Conservation (phyloP, 2,888 invertebrate genomes). For the Eurytoma californica region DNA sequence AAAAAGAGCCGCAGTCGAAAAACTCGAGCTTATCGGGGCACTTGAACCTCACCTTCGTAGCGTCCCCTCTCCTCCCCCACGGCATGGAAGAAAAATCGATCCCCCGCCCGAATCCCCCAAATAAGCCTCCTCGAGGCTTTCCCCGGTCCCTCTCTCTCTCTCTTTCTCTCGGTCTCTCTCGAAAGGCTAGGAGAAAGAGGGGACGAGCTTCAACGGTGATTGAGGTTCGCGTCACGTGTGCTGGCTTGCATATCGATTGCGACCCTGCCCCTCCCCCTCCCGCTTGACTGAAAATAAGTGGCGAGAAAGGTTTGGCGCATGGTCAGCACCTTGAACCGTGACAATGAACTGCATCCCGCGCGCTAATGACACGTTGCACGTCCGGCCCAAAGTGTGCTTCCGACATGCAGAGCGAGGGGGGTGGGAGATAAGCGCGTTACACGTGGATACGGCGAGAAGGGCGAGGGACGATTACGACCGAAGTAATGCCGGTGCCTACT, state of each 20-base stretch:
- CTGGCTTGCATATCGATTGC: conserved; percentile 36
- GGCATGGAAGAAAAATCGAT: conserved; percentile 32
- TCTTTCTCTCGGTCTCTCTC: conserved; percentile 18
- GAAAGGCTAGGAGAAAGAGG: background rate
- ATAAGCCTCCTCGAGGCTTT: background rate
- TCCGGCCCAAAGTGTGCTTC: background rate
- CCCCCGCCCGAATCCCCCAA: conserved; percentile 11
- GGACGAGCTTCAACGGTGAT: conserved; percentile 4
- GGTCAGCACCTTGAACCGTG: conserved; percentile 68
- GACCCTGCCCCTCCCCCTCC: background rate
- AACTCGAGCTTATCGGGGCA: conserved; percentile 10
- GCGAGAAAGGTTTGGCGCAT: conserved; percentile 51
- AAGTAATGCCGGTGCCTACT: background rate
- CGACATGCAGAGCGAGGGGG: no score
- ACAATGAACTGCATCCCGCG: conserved; percentile 66
- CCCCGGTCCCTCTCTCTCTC: background rate
- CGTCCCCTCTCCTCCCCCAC: background rate
- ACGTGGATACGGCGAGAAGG: no score
- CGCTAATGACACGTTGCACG: conserved; percentile 58
- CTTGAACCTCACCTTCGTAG: conserved; percentile 25
- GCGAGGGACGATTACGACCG: no score
- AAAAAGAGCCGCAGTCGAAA: background rate
- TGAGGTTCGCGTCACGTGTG: conserved; percentile 35
- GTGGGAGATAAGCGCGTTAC: no score
- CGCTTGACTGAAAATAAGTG: conserved; percentile 52